Evolutionary conservation across 2,797 vertebrate genomes (phyloP).

Genomic region (Dryobates pubescens): DNA sequence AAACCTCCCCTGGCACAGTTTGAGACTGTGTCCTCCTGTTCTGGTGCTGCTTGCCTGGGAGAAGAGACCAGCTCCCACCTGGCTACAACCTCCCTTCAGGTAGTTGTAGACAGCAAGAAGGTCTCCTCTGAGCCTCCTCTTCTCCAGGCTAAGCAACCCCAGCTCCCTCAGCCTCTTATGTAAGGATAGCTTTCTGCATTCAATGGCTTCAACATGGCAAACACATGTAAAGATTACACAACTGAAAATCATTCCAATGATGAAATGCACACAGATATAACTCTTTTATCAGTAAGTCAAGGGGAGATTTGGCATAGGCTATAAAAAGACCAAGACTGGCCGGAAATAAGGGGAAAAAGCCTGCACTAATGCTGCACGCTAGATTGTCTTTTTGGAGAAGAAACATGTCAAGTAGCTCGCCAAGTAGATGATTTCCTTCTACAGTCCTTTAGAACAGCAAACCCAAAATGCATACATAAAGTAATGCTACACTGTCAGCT

Average conservation of each 20-base stretch:
- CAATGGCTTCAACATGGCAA: not conserved
- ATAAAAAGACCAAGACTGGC: not conserved
- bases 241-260: not conserved
- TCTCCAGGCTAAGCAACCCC: no score
- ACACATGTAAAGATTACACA: not conserved
- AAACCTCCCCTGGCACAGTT: no score
- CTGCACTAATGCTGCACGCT: not conserved
- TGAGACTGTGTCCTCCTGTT: no score
- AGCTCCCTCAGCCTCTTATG: not conserved
- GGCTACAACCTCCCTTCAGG: no score
- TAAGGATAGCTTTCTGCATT: not conserved
- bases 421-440: not conserved
- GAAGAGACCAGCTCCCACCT: no score
- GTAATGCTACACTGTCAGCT: not conserved
- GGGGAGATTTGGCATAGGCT: not conserved
- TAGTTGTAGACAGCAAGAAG: no score
- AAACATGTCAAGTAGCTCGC: not conserved
- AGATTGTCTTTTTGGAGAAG: not conserved
- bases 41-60: no score
- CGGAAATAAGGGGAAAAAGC: not conserved
- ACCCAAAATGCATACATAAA: not conserved
- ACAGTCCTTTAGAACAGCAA: not conserved
- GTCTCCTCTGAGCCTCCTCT: no score
- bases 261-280: not conserved
- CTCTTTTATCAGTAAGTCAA: not conserved